phyloP scores from a whole-genome alignment of 2,113 vertebrate species.

The Oriolus oriolus region DNA sequence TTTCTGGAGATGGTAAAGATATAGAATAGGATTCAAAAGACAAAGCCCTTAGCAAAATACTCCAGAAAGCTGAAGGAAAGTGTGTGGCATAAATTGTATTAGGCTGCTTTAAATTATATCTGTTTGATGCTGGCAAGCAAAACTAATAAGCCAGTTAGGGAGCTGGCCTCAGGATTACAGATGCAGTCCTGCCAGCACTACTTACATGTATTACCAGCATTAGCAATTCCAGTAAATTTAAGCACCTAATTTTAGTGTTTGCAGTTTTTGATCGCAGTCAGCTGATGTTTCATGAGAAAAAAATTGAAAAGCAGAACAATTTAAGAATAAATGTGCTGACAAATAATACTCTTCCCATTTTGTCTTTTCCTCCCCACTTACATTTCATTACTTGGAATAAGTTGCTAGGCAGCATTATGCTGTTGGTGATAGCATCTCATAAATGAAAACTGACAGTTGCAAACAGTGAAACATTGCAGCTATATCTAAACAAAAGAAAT shows the following conservation, averaged over 20 bases:
- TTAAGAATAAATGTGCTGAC: not conserved
- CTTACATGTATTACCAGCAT: not conserved
- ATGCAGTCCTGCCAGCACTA: not conserved
- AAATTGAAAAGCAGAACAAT: not conserved
- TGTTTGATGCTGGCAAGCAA: not conserved
- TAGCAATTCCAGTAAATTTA: slow-evolving; percentile 10
- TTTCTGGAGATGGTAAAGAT: not conserved
- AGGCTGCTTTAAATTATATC: slow-evolving; percentile 1
- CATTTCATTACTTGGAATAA: not conserved
- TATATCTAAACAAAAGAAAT: slow-evolving; percentile 21
- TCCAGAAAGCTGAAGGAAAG: not conserved
- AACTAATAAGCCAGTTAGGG: slow-evolving; percentile 13
- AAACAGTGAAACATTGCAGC: not conserved
- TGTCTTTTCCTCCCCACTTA: not conserved
- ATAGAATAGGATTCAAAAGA: not conserved
- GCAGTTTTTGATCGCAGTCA: not conserved
- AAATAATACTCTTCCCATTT: not conserved
- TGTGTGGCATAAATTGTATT: not conserved
- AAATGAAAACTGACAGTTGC: slow-evolving; percentile 3
- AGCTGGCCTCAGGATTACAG: slow-evolving; percentile 7
- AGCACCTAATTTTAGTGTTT: slow-evolving; percentile 10
- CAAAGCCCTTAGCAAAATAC: not conserved
- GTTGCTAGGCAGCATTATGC: slow-evolving; percentile 25
- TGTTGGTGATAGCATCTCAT: not conserved
- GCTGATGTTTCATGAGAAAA: not conserved